phyloP scores from a whole-genome alignment of 2,113 vertebrate species.

The Megaceryle maxima region DNA sequence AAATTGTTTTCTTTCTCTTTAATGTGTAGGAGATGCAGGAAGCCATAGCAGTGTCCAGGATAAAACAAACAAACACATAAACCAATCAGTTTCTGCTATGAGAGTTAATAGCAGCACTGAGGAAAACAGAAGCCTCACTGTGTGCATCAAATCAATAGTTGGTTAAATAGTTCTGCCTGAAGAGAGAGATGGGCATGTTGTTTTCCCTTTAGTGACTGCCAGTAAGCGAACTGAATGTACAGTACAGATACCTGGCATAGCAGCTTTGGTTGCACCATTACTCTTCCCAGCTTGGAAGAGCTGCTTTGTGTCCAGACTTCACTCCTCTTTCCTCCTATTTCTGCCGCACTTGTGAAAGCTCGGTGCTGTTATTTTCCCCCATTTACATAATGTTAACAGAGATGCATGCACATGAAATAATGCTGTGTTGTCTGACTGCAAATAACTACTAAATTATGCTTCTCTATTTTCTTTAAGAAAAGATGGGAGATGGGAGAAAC shows the following conservation, averaged over 20 bases:
- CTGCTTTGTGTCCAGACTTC: background rate
- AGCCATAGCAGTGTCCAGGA: background rate
- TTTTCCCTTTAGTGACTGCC: background rate
- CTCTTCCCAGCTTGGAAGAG: background rate
- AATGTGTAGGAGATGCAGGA: background rate
- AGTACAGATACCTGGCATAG: background rate
- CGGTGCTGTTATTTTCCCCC: background rate
- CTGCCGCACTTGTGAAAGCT: background rate
- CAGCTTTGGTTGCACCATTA: background rate
- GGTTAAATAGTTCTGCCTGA: background rate
- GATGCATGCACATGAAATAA: slow-evolving; percentile 18
- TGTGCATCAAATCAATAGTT: background rate
- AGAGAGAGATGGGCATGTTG: background rate
- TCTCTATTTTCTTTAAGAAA: background rate
- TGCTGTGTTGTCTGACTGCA: background rate
- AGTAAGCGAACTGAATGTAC: background rate
- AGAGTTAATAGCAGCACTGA: background rate
- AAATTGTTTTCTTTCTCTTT: background rate
- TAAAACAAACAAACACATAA: background rate
- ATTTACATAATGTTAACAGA: background rate
- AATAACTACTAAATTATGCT: background rate
- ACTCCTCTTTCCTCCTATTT: background rate
- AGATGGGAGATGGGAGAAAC: background rate
- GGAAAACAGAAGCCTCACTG: background rate
- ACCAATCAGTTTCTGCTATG: background rate